Base-by-base conservation (phyloP, 2,113 vertebrate species). In the Lipotes vexillifer region DNA sequence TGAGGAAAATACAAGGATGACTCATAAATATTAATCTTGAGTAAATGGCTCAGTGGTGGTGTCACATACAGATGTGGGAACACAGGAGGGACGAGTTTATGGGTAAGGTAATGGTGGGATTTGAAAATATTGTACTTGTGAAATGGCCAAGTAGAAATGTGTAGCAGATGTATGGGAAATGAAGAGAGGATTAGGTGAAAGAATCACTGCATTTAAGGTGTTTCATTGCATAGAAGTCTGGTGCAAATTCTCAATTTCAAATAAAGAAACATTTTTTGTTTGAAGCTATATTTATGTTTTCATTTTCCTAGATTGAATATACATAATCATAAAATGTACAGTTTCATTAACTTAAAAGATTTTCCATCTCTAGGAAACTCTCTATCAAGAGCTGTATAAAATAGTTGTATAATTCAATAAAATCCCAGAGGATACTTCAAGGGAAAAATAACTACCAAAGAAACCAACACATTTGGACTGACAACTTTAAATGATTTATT, bases 271-370 rank as follows among this genome's bases (percentile, higher is more conserved):
- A 33, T 68, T 80, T 75, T 66, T 61, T 69, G 20, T 69, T 93
- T 90, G n/a, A 93, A 88, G 52, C 27, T 95, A 57, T 78, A 93
- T 65, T 82, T 86, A 31, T 59, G 68, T 94, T 97, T 96, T 78
- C 10, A 25, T 29, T 96, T 98, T 63, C n/a, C 23, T 90, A 49
- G 92, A 33, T 74, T 95, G 75, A 83, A 81, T 29, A 91, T 90
- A 36, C 93, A 23, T 93, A 94, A 75, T 94, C 77, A 93, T 41
- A 18, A 97, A 96, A 87, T 46, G 15, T 61, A 71, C 55, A 27
- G 25, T 89, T 90, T 77, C 14, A 46, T 12, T 96, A 97, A 38
- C 36, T 88, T 63, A 55, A 95, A 86, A 89, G 31, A 68, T 29
- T 84, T 96, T 81, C 46, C n/a, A 38, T 46, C 21, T n/a, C 44